Evolutionary conservation across 2,113 vertebrate genomes (phyloP).

Genomic region (Ptychochromis oligacanthus): DNA sequence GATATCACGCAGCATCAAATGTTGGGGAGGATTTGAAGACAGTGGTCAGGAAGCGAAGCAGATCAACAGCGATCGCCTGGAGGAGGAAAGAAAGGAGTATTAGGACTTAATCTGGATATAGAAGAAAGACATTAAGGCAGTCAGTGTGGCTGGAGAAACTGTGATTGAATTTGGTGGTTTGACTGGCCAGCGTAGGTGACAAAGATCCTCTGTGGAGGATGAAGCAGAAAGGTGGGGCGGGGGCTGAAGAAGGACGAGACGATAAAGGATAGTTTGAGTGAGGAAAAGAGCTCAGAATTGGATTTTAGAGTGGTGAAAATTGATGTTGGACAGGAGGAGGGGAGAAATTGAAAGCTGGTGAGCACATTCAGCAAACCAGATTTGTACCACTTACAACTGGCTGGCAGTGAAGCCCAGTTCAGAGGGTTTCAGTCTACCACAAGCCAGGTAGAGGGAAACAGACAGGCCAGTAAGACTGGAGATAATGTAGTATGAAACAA

Average conservation of each 20-base stretch:
- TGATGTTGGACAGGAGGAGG: conserved; percentile 30
- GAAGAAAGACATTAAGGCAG: conserved; percentile 34
- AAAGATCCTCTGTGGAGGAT: conserved; percentile 29
- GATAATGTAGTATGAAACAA: neutral
- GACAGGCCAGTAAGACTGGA: neutral
- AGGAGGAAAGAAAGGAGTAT: conserved; percentile 33
- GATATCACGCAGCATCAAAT: conserved; percentile 27
- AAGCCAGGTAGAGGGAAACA: neutral
- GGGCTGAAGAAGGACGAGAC: neutral
- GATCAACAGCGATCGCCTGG: conserved; percentile 34
- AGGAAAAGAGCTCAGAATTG: conserved; percentile 53
- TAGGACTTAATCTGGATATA: conserved; percentile 53
- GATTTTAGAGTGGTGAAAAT: conserved; percentile 61
- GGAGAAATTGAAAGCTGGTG: conserved; percentile 42
- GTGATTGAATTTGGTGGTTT: conserved; percentile 61
- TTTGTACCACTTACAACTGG: conserved; percentile 24
- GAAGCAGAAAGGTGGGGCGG: conserved; percentile 1
- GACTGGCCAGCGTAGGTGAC: conserved; percentile 32
- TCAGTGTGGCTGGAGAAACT: conserved; percentile 23
- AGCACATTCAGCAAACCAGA: conserved; percentile 34
- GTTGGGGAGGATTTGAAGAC: conserved; percentile 47
- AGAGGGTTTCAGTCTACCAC: neutral
- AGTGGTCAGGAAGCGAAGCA: conserved; percentile 30
- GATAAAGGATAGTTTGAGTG: conserved; percentile 35
- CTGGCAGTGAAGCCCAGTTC: conserved; percentile 1